phyloP scores from a whole-genome alignment of 2,888 invertebrate species.

The Coenonympha arcania region DNA sequence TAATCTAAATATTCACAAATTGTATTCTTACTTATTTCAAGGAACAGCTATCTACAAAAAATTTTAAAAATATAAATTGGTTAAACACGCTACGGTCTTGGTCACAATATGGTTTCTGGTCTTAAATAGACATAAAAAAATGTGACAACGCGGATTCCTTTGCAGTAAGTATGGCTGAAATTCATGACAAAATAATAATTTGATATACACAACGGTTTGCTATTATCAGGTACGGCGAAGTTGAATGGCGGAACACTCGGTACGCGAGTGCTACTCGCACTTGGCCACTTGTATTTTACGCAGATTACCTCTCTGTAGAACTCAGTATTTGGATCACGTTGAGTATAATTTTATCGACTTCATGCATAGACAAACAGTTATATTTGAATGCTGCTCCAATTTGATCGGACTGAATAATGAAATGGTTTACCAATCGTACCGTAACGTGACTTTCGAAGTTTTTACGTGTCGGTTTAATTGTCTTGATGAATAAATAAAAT shows the following conservation, averaged over 20 bases:
- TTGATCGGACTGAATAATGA: slow-evolving; percentile 22
- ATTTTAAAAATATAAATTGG: no score
- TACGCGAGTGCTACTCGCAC: not conserved
- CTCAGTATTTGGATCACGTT: slow-evolving; percentile 36
- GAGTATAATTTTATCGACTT: slow-evolving; percentile 28
- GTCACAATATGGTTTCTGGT: no score
- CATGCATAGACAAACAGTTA: slow-evolving; percentile 32
- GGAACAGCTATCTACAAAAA: no score
- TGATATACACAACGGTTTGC: no score
- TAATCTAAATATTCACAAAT: no score
- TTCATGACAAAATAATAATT: no score
- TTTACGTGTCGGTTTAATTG: not conserved
- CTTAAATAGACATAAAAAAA: no score
- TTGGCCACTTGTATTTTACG: slow-evolving; percentile 25
- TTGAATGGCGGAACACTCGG: not conserved
- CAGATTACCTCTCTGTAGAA: slow-evolving; percentile 34
- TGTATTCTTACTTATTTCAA: no score
- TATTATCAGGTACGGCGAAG: not conserved
- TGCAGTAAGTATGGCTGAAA: no score
- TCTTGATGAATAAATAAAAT: not conserved
- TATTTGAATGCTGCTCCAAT: slow-evolving; percentile 23
- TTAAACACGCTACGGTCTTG: no score
- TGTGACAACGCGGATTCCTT: no score
- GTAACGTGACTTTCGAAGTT: slow-evolving; percentile 1
- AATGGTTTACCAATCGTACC: slow-evolving; percentile 12